Evolutionary conservation across 2,888 invertebrate species (phyloP).

Genomic region (Drosophila robusta): DNA sequence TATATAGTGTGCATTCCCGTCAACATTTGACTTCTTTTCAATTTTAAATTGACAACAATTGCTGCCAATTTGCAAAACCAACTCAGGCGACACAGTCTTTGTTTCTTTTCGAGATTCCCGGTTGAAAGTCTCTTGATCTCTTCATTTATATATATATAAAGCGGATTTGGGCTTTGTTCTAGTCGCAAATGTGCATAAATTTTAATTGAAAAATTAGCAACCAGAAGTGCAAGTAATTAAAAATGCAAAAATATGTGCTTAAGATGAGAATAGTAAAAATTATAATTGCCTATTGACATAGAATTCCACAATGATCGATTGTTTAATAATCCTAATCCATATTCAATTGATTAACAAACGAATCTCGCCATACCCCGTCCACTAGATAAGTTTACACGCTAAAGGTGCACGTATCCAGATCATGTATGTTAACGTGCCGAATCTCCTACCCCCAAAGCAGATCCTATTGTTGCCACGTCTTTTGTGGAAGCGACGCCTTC

Average conservation of each 20-base stretch:
- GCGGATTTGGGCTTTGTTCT: constrained; percentile 22
- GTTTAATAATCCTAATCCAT: background rate
- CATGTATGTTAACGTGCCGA: no score
- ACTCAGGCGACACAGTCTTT: constrained; percentile 24
- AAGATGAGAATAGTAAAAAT: background rate
- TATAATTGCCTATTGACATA: constrained; percentile 7
- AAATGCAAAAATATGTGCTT: constrained; percentile 31
- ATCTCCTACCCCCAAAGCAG: background rate
- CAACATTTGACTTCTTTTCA: constrained; percentile 77
- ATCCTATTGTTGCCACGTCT: constrained; percentile 7
- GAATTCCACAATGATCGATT: background rate
- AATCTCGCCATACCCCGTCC: background rate
- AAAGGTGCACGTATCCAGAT: background rate
- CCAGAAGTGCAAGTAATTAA: constrained; percentile 56
- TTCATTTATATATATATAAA: constrained; percentile 3
- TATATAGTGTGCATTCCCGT: constrained; percentile 40
- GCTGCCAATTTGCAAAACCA: constrained; percentile 65
- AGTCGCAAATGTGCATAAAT: constrained; percentile 54
- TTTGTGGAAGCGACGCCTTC: constrained; percentile 6
- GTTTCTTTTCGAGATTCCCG: constrained; percentile 23
- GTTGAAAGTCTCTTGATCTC: constrained; percentile 8
- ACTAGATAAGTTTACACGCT: no score
- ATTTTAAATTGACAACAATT: constrained; percentile 83
- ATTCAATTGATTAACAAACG: background rate
- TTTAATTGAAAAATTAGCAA: constrained; percentile 52